Conservation (phyloP, 2,113 vertebrate genomes). For the Leptobrachium leishanense region DNA sequence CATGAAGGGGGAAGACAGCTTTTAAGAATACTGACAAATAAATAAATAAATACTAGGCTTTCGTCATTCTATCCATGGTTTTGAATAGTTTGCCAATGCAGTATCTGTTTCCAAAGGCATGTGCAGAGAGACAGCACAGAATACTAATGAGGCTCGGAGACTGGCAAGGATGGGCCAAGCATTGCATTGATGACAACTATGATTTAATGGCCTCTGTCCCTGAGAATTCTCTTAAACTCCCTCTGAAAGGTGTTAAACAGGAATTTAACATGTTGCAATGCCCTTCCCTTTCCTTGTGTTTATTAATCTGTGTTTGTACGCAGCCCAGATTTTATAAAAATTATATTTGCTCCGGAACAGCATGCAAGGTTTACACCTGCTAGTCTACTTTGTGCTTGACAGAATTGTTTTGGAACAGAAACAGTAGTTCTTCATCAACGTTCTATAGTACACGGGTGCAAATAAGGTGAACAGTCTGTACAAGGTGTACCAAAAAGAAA, state of each 20-base stretch:
- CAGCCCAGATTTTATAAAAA: constrained; percentile 5
- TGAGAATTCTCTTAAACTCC: constrained; percentile 24
- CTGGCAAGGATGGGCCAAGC: constrained; percentile 32
- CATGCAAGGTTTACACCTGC: constrained; percentile 12
- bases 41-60: constrained; percentile 42
- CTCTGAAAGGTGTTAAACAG: constrained; percentile 42
- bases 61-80: constrained; percentile 46
- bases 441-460: not conserved
- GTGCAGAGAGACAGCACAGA: constrained; percentile 26
- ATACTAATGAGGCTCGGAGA: constrained; percentile 38
- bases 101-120: constrained; percentile 48
- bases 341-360: not conserved
- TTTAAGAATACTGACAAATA: constrained; percentile 35
- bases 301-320: constrained; percentile 12
- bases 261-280: constrained; percentile 17
- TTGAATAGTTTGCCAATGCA: constrained; percentile 49
- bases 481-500: no score
- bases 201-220: constrained; percentile 46
- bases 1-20: constrained; percentile 16
- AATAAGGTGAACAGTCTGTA: not conserved
- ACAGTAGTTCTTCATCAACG: not conserved
- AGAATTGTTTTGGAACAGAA: not conserved
- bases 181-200: constrained; percentile 43
- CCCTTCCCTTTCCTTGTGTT: constrained; percentile 29
- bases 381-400: not conserved